Percentiles rank a stretch among this genome's conserved stretches.
phyloP scores from a whole-genome alignment of 1,140 invertebrate genomes.

The Hypsibius dujardini region DNA sequence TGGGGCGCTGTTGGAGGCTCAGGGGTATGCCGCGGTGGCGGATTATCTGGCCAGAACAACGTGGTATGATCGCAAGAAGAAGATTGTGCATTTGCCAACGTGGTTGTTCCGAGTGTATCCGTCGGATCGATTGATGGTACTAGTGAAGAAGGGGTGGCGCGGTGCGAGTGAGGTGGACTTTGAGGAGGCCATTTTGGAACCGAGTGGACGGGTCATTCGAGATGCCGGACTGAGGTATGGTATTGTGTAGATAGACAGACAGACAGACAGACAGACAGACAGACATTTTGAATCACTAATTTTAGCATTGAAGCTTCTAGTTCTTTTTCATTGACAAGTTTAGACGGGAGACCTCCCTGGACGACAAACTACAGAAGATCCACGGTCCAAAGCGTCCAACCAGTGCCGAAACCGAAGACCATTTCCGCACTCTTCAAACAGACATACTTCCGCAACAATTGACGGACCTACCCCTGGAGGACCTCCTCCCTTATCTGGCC shows the following conservation, averaged over 20 bases:
- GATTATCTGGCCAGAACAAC: not conserved
- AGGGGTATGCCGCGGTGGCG: not conserved
- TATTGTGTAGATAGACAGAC: too few relatives aligned
- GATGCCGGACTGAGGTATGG: too few relatives aligned
- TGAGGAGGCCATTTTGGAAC: not conserved
- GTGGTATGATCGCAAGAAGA: not conserved
- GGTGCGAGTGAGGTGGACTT: not conserved
- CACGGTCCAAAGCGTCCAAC: not conserved
- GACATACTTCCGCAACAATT: not conserved
- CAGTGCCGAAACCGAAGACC: not conserved
- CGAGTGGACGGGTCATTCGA: not conserved
- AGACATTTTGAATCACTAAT: too few relatives aligned
- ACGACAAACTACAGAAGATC: not conserved
- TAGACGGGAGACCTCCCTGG: slow-evolving; percentile 3
- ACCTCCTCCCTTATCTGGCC: not conserved
- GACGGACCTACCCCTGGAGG: not conserved
- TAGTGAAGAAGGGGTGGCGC: not conserved
- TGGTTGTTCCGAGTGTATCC: slow-evolving; percentile 3
- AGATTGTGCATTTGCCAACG: not conserved
- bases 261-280: too few relatives aligned
- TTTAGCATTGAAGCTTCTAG: too few relatives aligned
- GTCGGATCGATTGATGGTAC: not conserved
- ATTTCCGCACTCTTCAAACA: not conserved
- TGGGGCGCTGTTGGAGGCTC: not conserved
- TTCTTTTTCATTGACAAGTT: not conserved